phyloP scores from a whole-genome alignment of 2,113 vertebrate genomes.

The Gobiocypris rarus region DNA sequence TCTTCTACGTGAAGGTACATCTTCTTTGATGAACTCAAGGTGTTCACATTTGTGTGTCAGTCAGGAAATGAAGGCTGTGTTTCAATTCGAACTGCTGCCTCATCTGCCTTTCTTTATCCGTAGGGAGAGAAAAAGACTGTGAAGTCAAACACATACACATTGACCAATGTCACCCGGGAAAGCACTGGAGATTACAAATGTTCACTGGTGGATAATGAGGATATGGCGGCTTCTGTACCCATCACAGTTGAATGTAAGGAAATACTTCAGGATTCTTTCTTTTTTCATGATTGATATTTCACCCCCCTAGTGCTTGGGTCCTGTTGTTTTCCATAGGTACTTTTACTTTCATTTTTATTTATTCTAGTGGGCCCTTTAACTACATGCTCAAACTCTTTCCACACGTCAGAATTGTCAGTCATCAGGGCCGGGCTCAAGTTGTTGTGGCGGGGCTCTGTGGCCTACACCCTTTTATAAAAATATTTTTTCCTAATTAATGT shows the following conservation, averaged over 20 bases:
- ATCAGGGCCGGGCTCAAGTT: no score
- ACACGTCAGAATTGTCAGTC: no score
- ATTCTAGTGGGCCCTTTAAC: no score
- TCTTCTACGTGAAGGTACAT: slow-evolving; percentile 83
- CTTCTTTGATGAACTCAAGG: slow-evolving; percentile 4
- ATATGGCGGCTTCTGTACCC: slow-evolving; percentile 72
- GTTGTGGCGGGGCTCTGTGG: no score
- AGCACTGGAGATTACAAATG: slow-evolving; percentile 89
- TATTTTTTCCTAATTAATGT: no score
- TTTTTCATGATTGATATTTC: no score
- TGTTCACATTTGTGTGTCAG: not conserved
- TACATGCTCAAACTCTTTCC: no score
- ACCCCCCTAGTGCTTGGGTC: no score
- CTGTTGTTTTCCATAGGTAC: no score
- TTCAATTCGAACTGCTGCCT: not conserved
- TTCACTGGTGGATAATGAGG: slow-evolving; percentile 79
- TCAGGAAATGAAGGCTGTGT: not conserved
- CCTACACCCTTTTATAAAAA: no score
- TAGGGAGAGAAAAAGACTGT: slow-evolving; percentile 67
- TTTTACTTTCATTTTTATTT: no score
- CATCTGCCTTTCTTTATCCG: slow-evolving; percentile 19
- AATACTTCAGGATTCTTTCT: not conserved
- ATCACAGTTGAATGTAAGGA: slow-evolving; percentile 91
- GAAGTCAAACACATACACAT: slow-evolving; percentile 72
- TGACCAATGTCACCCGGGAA: slow-evolving; percentile 82